phyloP scores from a whole-genome alignment of 2,113 vertebrate genomes.

The Channa maculata region DNA sequence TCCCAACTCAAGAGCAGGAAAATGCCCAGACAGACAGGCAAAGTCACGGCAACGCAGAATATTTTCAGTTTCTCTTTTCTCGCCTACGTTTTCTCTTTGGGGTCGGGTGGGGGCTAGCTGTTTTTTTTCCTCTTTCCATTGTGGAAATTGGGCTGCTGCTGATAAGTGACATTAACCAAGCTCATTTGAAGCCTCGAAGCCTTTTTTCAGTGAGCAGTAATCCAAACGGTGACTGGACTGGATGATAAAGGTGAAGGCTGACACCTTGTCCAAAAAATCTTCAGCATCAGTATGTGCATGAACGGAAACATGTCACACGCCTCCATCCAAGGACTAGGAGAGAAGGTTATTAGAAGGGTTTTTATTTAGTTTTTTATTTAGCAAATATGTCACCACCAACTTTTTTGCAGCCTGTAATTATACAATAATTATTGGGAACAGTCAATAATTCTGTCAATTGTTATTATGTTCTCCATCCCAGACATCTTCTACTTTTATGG shows the following conservation, averaged over 20 bases:
- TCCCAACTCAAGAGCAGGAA: neutral
- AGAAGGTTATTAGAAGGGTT: too few relatives aligned
- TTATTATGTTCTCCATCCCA: too few relatives aligned
- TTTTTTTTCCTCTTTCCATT: constrained; percentile 1
- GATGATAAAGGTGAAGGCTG: constrained; percentile 50
- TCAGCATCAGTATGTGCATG: constrained; percentile 41
- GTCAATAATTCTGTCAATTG: too few relatives aligned
- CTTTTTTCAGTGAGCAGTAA: constrained; percentile 32
- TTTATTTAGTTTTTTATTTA: too few relatives aligned
- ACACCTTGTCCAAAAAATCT: constrained; percentile 45
- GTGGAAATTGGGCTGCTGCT: constrained; percentile 42
- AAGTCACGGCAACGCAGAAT: constrained; percentile 13
- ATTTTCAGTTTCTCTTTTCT: constrained; percentile 24
- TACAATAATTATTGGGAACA: too few relatives aligned
- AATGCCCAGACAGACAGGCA: constrained; percentile 19
- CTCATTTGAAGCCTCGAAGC: constrained; percentile 50
- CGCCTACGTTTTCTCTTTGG: constrained; percentile 1
- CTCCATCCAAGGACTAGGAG: constrained; percentile 41
- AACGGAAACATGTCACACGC: constrained; percentile 15
- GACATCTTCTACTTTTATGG: too few relatives aligned
- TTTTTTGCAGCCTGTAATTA: too few relatives aligned
- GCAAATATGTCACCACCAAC: too few relatives aligned
- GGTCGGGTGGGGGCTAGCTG: constrained; percentile 4
- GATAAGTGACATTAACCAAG: constrained; percentile 22
- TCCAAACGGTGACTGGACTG: constrained; percentile 48